These are phyloP conservation scores for Graptemys geographica DNA, from an alignment of 2,797 vertebrate species.

Conservation along the genomic window DNA sequence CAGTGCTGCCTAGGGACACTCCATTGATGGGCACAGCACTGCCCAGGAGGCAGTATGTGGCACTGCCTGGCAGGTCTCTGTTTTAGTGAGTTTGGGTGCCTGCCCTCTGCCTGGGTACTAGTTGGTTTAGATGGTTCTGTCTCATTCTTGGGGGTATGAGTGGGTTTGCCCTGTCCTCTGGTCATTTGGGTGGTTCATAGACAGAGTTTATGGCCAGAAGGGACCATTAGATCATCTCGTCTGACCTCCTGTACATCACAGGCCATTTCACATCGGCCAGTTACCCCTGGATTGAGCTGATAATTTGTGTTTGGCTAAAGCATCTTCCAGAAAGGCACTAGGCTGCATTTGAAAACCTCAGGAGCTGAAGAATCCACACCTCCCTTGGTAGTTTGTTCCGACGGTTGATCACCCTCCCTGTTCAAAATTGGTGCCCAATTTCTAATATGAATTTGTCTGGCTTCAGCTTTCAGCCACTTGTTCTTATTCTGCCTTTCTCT, in stretches of 20 bases:
- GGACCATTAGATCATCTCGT: background rate
- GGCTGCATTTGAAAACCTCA: background rate
- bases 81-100: background rate
- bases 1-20: too few relatives aligned
- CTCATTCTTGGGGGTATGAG: too few relatives aligned
- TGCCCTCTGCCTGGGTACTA: too few relatives aligned
- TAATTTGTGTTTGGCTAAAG: too few relatives aligned
- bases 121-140: too few relatives aligned
- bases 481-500: background rate
- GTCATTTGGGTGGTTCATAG: background rate
- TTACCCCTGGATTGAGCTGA: too few relatives aligned
- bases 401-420: background rate
- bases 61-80: background rate
- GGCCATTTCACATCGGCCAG: background rate
- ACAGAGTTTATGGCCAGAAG: background rate
- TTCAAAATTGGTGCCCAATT: background rate
- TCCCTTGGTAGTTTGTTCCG: background rate
- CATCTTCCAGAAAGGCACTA: rapidly evolving
- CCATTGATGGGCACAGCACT: too few relatives aligned
- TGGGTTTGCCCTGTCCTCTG: too few relatives aligned
- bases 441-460: background rate
- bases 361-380: background rate
- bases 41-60: background rate
- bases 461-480: background rate
- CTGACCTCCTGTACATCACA: background rate